Evolutionary conservation across 2,888 invertebrate genomes (phyloP).

Genomic region (Smittia sp.): DNA sequence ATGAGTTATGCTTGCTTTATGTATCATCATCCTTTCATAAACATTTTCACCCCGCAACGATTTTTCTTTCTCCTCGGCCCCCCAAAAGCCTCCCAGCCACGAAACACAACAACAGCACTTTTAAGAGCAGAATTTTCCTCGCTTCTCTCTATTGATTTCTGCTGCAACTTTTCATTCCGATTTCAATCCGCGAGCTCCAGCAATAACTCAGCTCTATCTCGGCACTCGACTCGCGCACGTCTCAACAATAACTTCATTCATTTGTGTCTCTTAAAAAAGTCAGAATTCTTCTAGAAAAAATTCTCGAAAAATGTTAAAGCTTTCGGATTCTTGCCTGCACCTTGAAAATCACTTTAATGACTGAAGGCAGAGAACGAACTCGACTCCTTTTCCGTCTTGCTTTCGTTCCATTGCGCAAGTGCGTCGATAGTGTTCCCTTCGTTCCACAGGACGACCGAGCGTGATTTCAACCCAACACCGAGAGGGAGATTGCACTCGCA

Average conservation of each 20-base stretch:
- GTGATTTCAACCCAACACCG: background rate
- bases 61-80: background rate
- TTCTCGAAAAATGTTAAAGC: slow-evolving; percentile 23
- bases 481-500: slow-evolving; percentile 5
- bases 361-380: slow-evolving; percentile 3
- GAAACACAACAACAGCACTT: slow-evolving; percentile 19
- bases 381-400: slow-evolving; percentile 25
- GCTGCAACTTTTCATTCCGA: slow-evolving; percentile 10
- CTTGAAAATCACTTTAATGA: slow-evolving; percentile 41
- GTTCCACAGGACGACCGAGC: slow-evolving; percentile 18
- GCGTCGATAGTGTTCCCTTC: background rate
- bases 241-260: background rate
- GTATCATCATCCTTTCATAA: background rate
- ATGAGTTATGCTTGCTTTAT: background rate
- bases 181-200: background rate
- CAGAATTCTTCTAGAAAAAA: slow-evolving; percentile 3
- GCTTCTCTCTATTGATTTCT: slow-evolving; percentile 36
- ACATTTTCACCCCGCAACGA: background rate
- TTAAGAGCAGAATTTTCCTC: slow-evolving; percentile 17
- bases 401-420: slow-evolving; percentile 22
- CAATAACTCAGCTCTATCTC: background rate
- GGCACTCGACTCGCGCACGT: background rate
- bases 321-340: slow-evolving; percentile 27
- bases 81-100: background rate
- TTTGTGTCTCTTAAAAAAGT: background rate